Evolutionary conservation across 2,113 vertebrate genomes (phyloP).

Genomic region (Nothoprocta pentlandii): DNA sequence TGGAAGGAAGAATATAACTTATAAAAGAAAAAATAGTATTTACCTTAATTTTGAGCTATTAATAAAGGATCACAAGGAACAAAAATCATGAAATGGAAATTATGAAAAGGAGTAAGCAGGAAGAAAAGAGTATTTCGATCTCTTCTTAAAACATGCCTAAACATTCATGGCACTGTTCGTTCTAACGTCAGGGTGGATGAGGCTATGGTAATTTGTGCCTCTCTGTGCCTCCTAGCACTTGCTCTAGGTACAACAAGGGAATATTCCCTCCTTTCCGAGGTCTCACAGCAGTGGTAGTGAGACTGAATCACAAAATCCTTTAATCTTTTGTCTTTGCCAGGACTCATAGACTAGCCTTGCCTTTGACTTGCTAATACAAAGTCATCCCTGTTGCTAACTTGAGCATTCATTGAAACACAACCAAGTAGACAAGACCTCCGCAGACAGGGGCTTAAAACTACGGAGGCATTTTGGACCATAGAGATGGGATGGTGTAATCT

Average conservation of each 20-base stretch:
- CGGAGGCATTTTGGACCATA: not conserved
- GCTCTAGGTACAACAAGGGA: accelerated
- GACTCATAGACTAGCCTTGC: not conserved
- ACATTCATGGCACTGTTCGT: not conserved
- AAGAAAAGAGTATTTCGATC: not conserved
- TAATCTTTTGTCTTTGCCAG: not conserved
- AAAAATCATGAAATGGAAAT: not conserved
- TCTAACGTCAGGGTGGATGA: not conserved
- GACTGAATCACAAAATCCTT: not conserved
- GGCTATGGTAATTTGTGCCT: not conserved
- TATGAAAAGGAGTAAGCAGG: not conserved
- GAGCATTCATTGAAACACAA: not conserved
- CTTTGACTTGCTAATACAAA: not conserved
- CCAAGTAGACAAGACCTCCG: not conserved
- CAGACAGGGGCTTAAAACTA: not conserved
- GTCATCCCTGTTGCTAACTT: not conserved
- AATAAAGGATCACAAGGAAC: not conserved
- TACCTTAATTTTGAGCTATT: not conserved
- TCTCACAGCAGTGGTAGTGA: not conserved
- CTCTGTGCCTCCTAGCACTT: not conserved
- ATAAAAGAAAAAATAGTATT: not conserved
- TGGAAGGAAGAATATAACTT: not conserved
- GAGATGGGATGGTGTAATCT: not conserved
- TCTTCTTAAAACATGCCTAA: not conserved
- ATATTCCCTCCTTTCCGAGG: accelerated